Evolutionary conservation across 2,888 invertebrate species (phyloP).

Genomic region (Tetragonisca angustula): DNA sequence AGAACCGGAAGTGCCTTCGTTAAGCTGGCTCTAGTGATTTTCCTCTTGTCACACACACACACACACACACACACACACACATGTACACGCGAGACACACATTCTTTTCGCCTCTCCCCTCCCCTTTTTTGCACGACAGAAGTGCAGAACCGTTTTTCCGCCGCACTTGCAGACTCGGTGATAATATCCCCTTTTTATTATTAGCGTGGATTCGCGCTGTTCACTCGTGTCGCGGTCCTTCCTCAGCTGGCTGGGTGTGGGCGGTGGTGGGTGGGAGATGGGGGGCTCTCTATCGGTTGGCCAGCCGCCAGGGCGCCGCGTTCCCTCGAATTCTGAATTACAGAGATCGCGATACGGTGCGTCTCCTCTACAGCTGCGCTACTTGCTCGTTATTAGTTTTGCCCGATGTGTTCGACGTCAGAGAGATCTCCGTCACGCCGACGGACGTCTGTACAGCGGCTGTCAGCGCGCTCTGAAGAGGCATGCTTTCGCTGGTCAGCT

Average conservation of each 20-base stretch:
- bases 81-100: neutral
- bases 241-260: constrained; percentile 1
- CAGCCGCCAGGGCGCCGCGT: constrained; percentile 29
- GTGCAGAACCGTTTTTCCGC: constrained; percentile 15
- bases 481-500: constrained; percentile 78
- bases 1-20: constrained; percentile 20
- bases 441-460: constrained; percentile 80
- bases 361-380: constrained; percentile 76
- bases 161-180: neutral
- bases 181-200: constrained; percentile 43
- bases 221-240: constrained; percentile 35
- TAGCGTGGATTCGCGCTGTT: constrained; percentile 42
- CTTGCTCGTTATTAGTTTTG: constrained; percentile 79
- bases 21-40: constrained; percentile 6
- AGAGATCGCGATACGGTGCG: neutral
- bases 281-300: constrained; percentile 48
- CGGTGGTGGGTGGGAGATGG: too few relatives aligned
- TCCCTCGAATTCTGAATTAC: constrained; percentile 38
- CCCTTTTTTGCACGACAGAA: neutral
- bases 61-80: neutral
- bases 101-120: neutral
- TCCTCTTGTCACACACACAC: neutral
- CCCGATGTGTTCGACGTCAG: constrained; percentile 76
- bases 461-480: constrained; percentile 79
- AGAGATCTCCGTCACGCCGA: constrained; percentile 80